These are phyloP conservation scores for Maconellicoccus hirsutus DNA, from an alignment of 1,140 invertebrate genomes.

Conservation along the genomic window DNA sequence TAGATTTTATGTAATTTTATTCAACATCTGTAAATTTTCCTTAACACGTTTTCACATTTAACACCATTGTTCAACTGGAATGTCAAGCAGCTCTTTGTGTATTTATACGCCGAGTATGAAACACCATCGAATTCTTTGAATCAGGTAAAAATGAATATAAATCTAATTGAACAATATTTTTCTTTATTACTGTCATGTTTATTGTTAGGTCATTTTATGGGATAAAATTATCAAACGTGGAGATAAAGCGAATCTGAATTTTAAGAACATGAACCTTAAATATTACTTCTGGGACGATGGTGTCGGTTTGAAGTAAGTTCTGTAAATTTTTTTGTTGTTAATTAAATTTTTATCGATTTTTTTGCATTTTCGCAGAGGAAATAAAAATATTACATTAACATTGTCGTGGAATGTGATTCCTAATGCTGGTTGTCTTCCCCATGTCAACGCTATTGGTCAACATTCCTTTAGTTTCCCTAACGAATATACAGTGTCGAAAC, in stretches of 20 bases:
- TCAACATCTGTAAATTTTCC: slow-evolving; percentile 25
- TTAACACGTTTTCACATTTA: slow-evolving; percentile 46
- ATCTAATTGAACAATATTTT: background rate
- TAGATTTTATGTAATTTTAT: background rate
- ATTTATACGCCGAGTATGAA: slow-evolving; percentile 90
- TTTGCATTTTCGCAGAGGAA: slow-evolving; percentile 60
- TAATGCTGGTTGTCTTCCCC: slow-evolving; percentile 88
- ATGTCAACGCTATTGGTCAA: slow-evolving; percentile 63
- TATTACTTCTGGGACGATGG: slow-evolving; percentile 99
- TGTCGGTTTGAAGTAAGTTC: slow-evolving; percentile 77
- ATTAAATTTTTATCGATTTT: background rate
- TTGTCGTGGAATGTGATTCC: slow-evolving; percentile 97
- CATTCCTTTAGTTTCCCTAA: slow-evolving; percentile 81
- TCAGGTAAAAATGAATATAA: slow-evolving; percentile 54
- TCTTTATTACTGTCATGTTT: background rate
- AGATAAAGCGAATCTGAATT: slow-evolving; percentile 80
- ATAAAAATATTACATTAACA: slow-evolving; percentile 86
- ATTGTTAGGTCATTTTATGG: slow-evolving; percentile 84
- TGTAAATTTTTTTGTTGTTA: background rate
- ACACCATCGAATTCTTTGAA: slow-evolving; percentile 80
- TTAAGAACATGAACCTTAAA: slow-evolving; percentile 91
- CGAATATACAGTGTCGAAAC: slow-evolving; percentile 69
- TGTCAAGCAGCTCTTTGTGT: slow-evolving; percentile 96
- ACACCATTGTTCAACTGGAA: slow-evolving; percentile 97
- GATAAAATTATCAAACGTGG: slow-evolving; percentile 95